These are phyloP conservation scores for Pluvialis apricaria DNA, from an alignment of 2,113 vertebrate genomes.

Conservation along the genomic window DNA sequence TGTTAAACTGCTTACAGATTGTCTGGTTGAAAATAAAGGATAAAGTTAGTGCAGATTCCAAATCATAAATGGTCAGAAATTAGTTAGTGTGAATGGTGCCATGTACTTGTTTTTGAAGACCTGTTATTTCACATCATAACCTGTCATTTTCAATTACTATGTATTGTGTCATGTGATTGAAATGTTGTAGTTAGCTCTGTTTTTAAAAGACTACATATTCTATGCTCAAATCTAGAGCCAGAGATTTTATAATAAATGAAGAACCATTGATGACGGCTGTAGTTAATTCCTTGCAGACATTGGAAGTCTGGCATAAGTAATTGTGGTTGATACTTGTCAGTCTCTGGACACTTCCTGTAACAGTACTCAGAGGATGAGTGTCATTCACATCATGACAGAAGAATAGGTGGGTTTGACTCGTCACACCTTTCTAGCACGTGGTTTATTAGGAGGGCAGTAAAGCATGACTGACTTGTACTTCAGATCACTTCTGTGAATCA, in stretches of 20 bases:
- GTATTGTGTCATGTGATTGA: not conserved
- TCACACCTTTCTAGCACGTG: not conserved
- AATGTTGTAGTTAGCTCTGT: not conserved
- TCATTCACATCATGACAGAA: not conserved
- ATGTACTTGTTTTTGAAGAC: not conserved
- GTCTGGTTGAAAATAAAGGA: not conserved
- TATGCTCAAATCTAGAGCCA: not conserved
- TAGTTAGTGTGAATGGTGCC: not conserved
- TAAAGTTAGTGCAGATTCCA: not conserved
- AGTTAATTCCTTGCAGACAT: not conserved
- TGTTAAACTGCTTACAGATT: not conserved
- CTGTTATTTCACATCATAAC: not conserved
- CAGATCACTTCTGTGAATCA: not conserved
- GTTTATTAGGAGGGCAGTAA: not conserved
- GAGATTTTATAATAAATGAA: not conserved
- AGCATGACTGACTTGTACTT: not conserved
- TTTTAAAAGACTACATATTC: not conserved
- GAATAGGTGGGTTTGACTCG: not conserved
- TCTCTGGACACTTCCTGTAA: not conserved
- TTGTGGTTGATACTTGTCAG: not conserved
- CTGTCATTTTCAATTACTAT: not conserved
- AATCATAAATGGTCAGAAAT: not conserved
- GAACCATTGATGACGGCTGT: not conserved
- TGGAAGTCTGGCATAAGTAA: not conserved
- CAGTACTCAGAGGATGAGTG: not conserved